phyloP scores from a whole-genome alignment of 2,888 invertebrate species.

The Eutolmus rufibarbis region DNA sequence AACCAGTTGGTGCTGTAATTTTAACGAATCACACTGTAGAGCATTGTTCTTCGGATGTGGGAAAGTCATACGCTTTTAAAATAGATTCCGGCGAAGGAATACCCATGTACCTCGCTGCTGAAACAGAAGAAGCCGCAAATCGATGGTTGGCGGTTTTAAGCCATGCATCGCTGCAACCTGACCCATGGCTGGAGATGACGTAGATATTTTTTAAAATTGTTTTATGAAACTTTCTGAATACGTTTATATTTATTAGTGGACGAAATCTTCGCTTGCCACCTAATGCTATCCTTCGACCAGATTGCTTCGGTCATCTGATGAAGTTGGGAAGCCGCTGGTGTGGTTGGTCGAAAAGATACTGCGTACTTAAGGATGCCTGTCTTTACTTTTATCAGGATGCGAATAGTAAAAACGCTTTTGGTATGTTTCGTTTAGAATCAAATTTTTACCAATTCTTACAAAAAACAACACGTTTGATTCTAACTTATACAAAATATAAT shows the following conservation, averaged over 20 bases:
- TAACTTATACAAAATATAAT: too few relatives aligned
- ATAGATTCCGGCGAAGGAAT: constrained; percentile 75
- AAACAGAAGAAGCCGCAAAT: constrained; percentile 73
- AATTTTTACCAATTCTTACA: too few relatives aligned
- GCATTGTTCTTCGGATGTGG: constrained; percentile 61
- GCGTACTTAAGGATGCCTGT: constrained; percentile 93
- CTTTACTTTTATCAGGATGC: constrained; percentile 92
- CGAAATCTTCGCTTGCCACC: constrained; percentile 84
- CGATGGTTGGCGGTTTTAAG: constrained; percentile 81
- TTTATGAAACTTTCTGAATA: background rate
- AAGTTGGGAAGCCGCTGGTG: constrained; percentile 87
- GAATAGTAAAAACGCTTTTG: constrained; percentile 86
- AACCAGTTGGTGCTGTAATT: constrained; percentile 89
- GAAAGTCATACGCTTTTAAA: constrained; percentile 74
- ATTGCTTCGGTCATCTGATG: constrained; percentile 91
- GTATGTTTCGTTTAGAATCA: constrained; percentile 63
- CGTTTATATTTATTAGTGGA: constrained; percentile 65
- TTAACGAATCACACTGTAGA: constrained; percentile 82
- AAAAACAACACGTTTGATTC: too few relatives aligned
- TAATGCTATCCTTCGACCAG: constrained; percentile 79
- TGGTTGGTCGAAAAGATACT: constrained; percentile 91
- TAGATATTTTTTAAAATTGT: constrained; percentile 34
- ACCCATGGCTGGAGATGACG: constrained; percentile 71
- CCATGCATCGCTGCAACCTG: constrained; percentile 78
- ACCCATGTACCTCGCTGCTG: constrained; percentile 81